phyloP scores from a whole-genome alignment of 2,888 invertebrate genomes.

The Drosophila cognata region DNA sequence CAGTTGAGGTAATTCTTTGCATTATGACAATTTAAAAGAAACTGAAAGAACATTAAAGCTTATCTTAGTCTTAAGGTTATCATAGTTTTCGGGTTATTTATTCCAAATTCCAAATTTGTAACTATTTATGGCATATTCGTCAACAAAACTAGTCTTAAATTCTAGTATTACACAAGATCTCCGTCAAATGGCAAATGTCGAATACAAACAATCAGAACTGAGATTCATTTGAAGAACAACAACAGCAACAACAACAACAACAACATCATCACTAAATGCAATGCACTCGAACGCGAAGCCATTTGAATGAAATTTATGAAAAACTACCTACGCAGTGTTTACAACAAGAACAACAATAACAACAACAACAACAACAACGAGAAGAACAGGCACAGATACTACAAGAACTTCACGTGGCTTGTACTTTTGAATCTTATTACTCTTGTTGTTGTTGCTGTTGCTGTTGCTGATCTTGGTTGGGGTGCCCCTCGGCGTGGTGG shows the following conservation, averaged over 20 bases:
- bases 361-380: slow-evolving; percentile 32
- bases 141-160: background rate
- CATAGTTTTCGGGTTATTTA: too few species aligned
- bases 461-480: slow-evolving; percentile 54
- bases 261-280: slow-evolving; percentile 5
- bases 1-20: background rate
- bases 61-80: background rate
- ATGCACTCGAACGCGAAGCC: slow-evolving; percentile 17
- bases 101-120: background rate
- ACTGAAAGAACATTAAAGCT: background rate
- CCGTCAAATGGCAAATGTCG: background rate
- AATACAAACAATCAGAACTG: background rate
- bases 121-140: background rate
- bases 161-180: background rate
- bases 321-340: slow-evolving; percentile 74
- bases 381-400: slow-evolving; percentile 29
- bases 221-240: background rate
- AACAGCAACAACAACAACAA: slow-evolving; percentile 1
- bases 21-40: background rate
- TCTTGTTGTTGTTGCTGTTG: slow-evolving; percentile 21
- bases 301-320: slow-evolving; percentile 70
- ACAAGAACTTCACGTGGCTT: slow-evolving; percentile 61
- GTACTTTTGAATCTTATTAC: slow-evolving; percentile 5
- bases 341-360: slow-evolving; percentile 34
- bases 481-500: slow-evolving; percentile 69